These are phyloP conservation scores for Otolemur crassicaudatus DNA, from an alignment of 2,797 vertebrate species.

Conservation along the genomic window DNA sequence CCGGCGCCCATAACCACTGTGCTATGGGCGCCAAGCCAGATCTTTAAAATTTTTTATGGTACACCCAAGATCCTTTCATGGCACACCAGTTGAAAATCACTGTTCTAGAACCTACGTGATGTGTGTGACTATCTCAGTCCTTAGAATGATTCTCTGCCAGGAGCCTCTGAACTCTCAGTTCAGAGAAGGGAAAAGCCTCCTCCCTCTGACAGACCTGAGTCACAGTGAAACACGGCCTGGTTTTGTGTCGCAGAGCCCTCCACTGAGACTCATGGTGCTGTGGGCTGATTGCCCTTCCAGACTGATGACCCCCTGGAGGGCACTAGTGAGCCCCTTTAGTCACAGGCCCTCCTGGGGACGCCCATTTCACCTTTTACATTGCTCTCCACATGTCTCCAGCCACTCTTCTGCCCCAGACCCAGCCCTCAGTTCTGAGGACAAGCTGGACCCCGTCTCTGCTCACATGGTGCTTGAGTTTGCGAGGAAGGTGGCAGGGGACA, in stretches of 20 bases:
- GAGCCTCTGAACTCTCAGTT: neutral
- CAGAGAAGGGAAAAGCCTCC: neutral
- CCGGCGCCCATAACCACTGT: no score
- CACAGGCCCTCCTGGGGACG: neutral
- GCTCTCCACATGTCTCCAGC: neutral
- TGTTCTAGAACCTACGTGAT: neutral
- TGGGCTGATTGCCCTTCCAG: neutral
- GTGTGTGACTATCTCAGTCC: neutral
- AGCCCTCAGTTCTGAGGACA: neutral
- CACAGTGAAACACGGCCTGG: neutral
- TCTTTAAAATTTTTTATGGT: no score
- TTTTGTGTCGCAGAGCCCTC: neutral
- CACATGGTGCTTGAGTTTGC: neutral
- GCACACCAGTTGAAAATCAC: no score
- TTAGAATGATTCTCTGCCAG: no score
- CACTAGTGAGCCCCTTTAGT: neutral
- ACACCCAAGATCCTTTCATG: no score
- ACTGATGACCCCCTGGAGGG: neutral
- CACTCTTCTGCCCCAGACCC: neutral
- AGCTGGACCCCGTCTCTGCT: neutral
- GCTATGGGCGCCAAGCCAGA: no score
- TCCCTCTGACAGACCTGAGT: neutral
- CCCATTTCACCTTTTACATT: neutral
- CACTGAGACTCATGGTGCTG: neutral
- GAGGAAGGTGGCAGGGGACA: neutral